Percentiles rank a stretch among this genome's conserved stretches.
Evolutionary conservation across 1,140 invertebrate species (phyloP).

Genomic region (Mactra quadrangularis): DNA sequence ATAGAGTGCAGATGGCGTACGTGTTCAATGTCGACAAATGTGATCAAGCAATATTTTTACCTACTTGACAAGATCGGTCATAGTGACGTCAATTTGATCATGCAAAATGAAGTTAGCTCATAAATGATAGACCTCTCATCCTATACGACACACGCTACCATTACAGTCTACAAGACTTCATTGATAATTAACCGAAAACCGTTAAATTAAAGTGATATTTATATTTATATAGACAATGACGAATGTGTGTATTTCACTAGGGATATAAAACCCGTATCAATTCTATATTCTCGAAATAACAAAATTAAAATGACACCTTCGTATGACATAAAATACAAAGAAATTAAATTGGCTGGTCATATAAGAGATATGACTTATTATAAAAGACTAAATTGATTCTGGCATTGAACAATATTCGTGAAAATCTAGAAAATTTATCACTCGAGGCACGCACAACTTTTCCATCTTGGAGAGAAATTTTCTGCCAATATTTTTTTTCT

Average conservation of each 20-base stretch:
- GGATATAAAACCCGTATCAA: conserved; percentile 48
- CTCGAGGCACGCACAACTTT: conserved; percentile 20
- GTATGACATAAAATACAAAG: conserved; percentile 58
- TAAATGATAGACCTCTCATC: conserved; percentile 44
- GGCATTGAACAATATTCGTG: conserved; percentile 33
- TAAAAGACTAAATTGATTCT: conserved; percentile 31
- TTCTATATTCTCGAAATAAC: conserved; percentile 32
- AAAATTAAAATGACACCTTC: conserved; percentile 56
- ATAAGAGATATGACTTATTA: conserved; percentile 34
- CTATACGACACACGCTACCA: conserved; percentile 16
- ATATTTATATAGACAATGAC: conserved; percentile 57
- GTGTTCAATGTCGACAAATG: no score
- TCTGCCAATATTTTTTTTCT: conserved; percentile 4
- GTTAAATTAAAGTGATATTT: conserved; percentile 61
- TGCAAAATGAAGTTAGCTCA: not conserved
- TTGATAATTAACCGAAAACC: conserved; percentile 48
- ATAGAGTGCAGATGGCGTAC: no score
- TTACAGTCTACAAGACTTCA: conserved; percentile 6
- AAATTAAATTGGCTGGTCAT: conserved; percentile 54
- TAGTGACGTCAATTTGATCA: no score
- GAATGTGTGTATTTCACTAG: conserved; percentile 24
- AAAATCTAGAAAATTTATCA: conserved; percentile 33
- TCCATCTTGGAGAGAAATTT: not conserved
- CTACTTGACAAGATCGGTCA: no score
- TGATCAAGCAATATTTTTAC: no score